Percentiles rank a stretch among this genome's conserved stretches.
Evolutionary conservation across 2,797 vertebrate genomes (phyloP).

Genomic region (Chiroxiphia lanceolata): DNA sequence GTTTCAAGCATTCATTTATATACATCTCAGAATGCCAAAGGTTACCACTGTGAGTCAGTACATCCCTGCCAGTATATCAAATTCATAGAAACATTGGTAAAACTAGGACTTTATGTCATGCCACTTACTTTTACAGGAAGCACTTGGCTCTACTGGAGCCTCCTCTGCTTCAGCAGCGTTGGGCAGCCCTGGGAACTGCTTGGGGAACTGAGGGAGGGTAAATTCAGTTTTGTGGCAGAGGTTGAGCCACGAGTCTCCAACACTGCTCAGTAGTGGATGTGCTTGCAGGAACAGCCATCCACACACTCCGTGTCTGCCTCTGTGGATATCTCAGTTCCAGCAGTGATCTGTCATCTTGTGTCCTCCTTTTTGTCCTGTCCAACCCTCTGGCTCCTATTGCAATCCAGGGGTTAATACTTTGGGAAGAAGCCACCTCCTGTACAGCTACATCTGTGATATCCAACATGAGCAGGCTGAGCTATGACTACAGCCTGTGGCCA

Average conservation of each 20-base stretch:
- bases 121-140: not conserved
- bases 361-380: not conserved
- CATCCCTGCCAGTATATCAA: not conserved
- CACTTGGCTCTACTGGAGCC: not conserved
- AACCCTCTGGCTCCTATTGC: accelerated
- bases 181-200: not conserved
- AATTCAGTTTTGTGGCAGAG: not conserved
- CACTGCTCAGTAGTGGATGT: not conserved
- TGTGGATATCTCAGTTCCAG: not conserved
- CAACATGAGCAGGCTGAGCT: not conserved
- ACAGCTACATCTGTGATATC: not conserved
- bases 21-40: not conserved
- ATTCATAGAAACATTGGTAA: not conserved
- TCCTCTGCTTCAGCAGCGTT: not conserved
- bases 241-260: accelerated
- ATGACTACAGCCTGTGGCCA: not conserved
- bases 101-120: not conserved
- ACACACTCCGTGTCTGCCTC: not conserved
- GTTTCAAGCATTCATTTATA: not conserved
- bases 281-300: not conserved
- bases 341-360: not conserved
- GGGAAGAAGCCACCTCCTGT: not conserved
- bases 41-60: not conserved
- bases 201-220: not conserved
- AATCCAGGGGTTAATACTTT: not conserved